Evolutionary conservation across 2,113 vertebrate genomes (phyloP).

Genomic region (Anhinga rufa): DNA sequence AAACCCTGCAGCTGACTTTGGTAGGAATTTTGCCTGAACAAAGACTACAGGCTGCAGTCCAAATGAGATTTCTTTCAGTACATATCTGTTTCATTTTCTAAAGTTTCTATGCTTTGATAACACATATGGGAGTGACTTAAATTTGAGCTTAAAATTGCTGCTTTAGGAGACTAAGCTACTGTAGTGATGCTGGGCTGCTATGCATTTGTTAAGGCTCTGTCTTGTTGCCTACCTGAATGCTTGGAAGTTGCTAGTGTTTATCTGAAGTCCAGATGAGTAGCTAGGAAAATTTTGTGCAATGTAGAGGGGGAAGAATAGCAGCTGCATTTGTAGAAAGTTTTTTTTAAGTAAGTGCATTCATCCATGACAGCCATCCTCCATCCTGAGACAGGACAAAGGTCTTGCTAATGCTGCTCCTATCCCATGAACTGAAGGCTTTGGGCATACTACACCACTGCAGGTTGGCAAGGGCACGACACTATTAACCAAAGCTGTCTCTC

Average conservation of each 20-base stretch:
- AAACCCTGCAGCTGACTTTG: background rate
- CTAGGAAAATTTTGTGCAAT: background rate
- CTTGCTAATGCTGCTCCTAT: background rate
- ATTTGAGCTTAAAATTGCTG: background rate
- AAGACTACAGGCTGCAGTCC: background rate
- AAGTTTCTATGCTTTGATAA: background rate
- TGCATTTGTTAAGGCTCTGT: background rate
- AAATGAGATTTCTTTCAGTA: background rate
- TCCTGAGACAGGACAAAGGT: background rate
- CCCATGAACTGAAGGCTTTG: background rate
- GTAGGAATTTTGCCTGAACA: background rate
- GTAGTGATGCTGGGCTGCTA: background rate
- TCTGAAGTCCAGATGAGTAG: background rate
- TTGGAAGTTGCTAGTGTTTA: background rate
- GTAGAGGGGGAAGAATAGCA: background rate
- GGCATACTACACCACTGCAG: background rate
- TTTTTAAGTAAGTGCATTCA: background rate
- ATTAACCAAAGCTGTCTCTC: constrained; percentile 21
- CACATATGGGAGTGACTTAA: background rate
- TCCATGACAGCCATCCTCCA: background rate
- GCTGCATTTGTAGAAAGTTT: background rate
- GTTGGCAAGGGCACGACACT: constrained; percentile 24
- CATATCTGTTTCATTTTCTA: background rate
- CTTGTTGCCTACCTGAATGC: background rate
- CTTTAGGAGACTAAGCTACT: background rate